Evolutionary conservation across 2,888 invertebrate species (phyloP).

Genomic region (Eupithecia centaureata): DNA sequence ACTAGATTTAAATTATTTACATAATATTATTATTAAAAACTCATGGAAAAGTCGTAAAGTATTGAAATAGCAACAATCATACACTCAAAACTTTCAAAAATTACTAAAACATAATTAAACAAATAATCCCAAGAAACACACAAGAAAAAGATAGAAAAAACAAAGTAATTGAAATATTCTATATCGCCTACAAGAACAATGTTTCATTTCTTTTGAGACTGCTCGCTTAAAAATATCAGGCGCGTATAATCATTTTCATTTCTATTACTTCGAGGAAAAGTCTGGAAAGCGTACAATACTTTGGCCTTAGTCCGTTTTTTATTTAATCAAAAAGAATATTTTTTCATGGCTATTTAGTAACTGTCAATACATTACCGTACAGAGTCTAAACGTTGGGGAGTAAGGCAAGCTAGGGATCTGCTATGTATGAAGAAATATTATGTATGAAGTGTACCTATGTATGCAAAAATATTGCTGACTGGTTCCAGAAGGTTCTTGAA

Average conservation of each 20-base stretch:
- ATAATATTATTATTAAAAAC: conserved; percentile 6
- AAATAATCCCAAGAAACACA: background rate
- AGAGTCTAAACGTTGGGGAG: background rate
- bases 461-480: background rate
- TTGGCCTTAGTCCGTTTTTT: background rate
- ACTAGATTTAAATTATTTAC: conserved; percentile 49
- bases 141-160: background rate
- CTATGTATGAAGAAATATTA: no score
- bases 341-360: no score
- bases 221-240: background rate
- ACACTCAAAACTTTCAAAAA: background rate
- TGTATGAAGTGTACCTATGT: no score
- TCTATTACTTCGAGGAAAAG: background rate
- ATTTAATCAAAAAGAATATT: no score
- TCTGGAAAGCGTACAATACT: background rate
- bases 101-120: conserved; percentile 8
- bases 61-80: background rate
- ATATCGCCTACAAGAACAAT: background rate
- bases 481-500: conserved; percentile 45
- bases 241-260: background rate
- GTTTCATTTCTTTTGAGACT: background rate
- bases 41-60: background rate
- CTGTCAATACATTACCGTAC: background rate
- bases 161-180: background rate
- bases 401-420: background rate